Conservation (phyloP, 1,140 invertebrate species). For the Liolophura sinensis region DNA sequence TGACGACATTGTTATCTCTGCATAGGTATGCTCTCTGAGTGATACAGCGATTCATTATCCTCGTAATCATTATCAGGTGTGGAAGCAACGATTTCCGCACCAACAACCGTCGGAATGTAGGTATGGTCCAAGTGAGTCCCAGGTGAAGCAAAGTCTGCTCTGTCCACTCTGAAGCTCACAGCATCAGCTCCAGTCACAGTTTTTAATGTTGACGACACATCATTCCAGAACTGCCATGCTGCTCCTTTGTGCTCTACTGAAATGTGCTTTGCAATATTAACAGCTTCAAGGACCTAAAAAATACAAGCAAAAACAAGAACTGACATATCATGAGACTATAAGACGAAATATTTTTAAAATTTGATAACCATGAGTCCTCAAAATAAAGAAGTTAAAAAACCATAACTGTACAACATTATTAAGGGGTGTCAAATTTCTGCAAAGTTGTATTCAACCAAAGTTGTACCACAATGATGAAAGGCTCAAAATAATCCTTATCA, state of each 20-base stretch:
- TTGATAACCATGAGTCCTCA: no score
- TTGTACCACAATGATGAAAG: no score
- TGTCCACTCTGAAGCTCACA: not conserved
- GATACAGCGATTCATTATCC: no score
- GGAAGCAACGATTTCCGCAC: not conserved
- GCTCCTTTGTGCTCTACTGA: constrained; percentile 9
- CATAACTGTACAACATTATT: no score
- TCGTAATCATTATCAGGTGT: not conserved
- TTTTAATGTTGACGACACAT: constrained; percentile 15
- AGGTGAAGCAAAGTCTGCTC: not conserved
- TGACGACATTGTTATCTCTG: no score
- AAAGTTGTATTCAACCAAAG: no score
- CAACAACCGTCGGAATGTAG: not conserved
- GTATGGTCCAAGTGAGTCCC: not conserved
- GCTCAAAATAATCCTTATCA: no score
- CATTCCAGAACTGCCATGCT: constrained; percentile 17
- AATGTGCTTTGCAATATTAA: constrained; percentile 12
- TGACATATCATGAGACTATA: no score
- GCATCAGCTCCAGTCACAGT: constrained; percentile 5
- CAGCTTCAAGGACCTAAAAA: constrained; percentile 16
- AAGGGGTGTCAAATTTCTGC: no score
- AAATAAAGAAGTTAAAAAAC: no score
- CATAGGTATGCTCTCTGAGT: no score
- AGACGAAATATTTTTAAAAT: no score
- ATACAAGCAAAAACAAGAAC: not conserved